Conservation (phyloP, 2,888 invertebrate species). For the Dryobotodes eremita region DNA sequence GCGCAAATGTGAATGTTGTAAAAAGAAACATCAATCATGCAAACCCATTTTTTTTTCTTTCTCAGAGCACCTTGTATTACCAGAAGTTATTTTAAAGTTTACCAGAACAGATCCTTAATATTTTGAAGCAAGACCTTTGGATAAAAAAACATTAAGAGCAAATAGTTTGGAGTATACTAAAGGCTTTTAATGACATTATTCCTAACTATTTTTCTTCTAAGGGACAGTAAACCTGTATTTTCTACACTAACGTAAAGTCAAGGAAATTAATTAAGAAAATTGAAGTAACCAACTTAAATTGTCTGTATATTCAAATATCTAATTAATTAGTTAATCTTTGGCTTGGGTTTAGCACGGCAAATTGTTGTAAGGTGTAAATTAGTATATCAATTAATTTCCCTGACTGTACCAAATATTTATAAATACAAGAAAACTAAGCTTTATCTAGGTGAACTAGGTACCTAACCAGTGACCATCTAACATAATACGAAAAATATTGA, state of each 20-base stretch:
- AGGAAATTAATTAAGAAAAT: not conserved
- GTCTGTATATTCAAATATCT: not conserved
- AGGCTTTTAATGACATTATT: slow-evolving; percentile 37
- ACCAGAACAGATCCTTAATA: slow-evolving; percentile 54
- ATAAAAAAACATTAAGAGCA: slow-evolving; percentile 57
- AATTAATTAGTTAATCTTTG: no score
- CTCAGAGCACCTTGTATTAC: slow-evolving; percentile 38
- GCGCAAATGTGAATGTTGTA: slow-evolving; percentile 44
- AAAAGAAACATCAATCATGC: slow-evolving; percentile 52
- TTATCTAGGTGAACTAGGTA: not conserved
- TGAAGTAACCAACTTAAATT: not conserved
- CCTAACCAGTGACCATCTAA: not conserved
- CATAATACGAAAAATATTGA: not conserved
- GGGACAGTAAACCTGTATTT: slow-evolving; percentile 1
- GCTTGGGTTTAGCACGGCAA: no score
- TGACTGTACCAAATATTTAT: not conserved
- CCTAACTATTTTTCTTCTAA: slow-evolving; percentile 14
- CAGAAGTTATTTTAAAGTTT: slow-evolving; percentile 50
- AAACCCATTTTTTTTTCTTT: slow-evolving; percentile 40
- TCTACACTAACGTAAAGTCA: not conserved
- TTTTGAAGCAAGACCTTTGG: slow-evolving; percentile 51
- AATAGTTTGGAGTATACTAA: slow-evolving; percentile 26
- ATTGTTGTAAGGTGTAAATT: not conserved
- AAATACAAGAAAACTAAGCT: slow-evolving; percentile 1
- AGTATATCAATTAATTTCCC: not conserved